A percentile compares a stretch with the other conserved stretches of the same genome.
Conservation (phyloP, 1,140 invertebrate genomes). For the Chionoecetes opilio region DNA sequence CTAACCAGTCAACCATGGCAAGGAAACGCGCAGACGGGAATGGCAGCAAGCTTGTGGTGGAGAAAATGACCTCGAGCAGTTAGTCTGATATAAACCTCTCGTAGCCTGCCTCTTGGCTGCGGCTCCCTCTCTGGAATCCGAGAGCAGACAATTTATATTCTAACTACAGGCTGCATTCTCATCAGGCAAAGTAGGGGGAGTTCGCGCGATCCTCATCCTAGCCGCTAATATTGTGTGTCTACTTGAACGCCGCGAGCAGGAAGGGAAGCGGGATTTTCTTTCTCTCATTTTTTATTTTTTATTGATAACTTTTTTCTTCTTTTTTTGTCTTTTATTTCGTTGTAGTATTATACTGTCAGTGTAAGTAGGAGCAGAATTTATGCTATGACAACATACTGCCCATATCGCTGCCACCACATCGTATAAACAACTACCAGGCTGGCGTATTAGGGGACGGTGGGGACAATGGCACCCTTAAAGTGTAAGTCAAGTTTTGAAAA, state of each 20-base stretch:
- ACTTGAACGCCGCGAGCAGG: not conserved
- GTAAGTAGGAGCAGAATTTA: no score
- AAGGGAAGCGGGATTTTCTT: not conserved
- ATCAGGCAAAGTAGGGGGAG: slow-evolving; percentile 15
- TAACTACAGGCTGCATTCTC: not conserved
- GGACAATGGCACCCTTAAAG: no score
- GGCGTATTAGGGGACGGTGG: no score
- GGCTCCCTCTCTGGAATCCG: not conserved
- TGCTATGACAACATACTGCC: no score
- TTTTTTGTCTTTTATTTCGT: not conserved
- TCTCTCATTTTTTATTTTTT: not conserved
- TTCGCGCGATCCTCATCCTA: not conserved
- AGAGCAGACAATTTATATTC: not conserved
- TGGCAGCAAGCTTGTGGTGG: not conserved
- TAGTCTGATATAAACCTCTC: not conserved
- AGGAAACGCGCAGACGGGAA: no score
- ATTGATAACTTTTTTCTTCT: not conserved
- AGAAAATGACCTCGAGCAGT: slow-evolving; percentile 4
- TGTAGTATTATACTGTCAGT: no score
- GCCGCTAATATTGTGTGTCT: slow-evolving; percentile 12
- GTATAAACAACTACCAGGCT: no score
- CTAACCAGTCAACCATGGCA: no score
- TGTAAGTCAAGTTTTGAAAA: no score
- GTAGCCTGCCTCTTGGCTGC: not conserved
- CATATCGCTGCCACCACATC: no score